These are phyloP conservation scores for Enchytraeus crypticus DNA, from an alignment of 2,888 invertebrate species.

Conservation along the genomic window DNA sequence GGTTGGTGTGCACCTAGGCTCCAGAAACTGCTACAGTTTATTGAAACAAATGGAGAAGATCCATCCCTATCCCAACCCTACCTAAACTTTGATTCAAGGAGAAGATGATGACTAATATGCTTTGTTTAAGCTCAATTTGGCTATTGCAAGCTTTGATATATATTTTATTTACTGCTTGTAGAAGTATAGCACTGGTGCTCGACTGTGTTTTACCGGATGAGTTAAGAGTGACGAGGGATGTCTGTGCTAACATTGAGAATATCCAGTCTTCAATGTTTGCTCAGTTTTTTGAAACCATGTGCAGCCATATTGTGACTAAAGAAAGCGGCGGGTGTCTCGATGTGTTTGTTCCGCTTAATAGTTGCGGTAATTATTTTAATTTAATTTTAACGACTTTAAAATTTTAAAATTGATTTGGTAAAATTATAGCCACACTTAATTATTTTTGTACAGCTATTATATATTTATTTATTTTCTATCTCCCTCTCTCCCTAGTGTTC, in stretches of 20 bases:
- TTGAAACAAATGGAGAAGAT: no score
- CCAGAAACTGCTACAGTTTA: no score
- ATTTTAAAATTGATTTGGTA: not conserved
- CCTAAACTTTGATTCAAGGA: no score
- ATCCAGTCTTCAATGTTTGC: constrained; percentile 33
- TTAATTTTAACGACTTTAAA: not conserved
- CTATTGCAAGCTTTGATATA: no score
- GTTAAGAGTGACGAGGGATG: constrained; percentile 37
- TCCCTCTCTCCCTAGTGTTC: no score
- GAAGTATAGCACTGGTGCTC: constrained; percentile 44
- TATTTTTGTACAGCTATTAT: not conserved
- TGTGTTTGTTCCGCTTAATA: constrained; percentile 41
- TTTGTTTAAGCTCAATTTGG: no score
- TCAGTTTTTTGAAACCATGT: constrained; percentile 39
- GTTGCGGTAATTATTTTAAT: constrained; percentile 33
- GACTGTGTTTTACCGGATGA: constrained; percentile 39
- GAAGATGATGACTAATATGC: no score
- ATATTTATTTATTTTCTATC: not conserved
- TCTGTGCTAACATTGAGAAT: constrained; percentile 34
- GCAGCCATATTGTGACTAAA: constrained; percentile 34
- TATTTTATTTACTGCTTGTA: constrained; percentile 19
- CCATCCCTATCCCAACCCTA: no score
- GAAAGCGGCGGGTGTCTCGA: constrained; percentile 41
- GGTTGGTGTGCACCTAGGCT: no score
- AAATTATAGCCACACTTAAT: not conserved